phyloP scores from a whole-genome alignment of 1,140 invertebrate genomes.

The Lepidostoma basale region DNA sequence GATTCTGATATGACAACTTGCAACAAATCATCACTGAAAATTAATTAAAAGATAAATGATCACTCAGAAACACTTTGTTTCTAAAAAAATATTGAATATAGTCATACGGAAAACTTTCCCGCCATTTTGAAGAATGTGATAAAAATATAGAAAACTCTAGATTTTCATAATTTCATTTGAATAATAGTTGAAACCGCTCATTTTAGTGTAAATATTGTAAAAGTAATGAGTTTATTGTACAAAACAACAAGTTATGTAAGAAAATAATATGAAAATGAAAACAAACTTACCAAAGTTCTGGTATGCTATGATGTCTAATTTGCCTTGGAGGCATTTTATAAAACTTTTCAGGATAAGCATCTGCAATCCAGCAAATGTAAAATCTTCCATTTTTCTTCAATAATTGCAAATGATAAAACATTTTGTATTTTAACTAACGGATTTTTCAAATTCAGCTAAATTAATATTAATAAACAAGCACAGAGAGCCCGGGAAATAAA shows the following conservation, averaged over 20 bases:
- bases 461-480: too few species aligned
- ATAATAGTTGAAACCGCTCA: neutral
- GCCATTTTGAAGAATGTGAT: neutral
- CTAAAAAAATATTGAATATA: neutral
- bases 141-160: neutral
- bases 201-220: neutral
- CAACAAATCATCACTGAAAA: constrained; percentile 1
- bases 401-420: neutral
- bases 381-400: neutral
- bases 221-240: neutral
- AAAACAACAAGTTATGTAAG: neutral
- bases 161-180: neutral
- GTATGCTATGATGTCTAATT: neutral
- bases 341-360: constrained; percentile 1
- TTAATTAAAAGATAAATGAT: neutral
- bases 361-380: constrained; percentile 7
- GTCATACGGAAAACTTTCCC: neutral
- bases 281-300: neutral
- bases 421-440: too few species aligned
- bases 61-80: neutral
- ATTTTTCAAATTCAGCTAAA: too few species aligned
- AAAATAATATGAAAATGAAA: neutral
- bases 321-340: neutral
- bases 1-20: neutral
- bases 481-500: too few species aligned